These are phyloP conservation scores for Dipodomys spectabilis DNA, from an alignment of 2,113 vertebrate genomes.

Conservation along the genomic window DNA sequence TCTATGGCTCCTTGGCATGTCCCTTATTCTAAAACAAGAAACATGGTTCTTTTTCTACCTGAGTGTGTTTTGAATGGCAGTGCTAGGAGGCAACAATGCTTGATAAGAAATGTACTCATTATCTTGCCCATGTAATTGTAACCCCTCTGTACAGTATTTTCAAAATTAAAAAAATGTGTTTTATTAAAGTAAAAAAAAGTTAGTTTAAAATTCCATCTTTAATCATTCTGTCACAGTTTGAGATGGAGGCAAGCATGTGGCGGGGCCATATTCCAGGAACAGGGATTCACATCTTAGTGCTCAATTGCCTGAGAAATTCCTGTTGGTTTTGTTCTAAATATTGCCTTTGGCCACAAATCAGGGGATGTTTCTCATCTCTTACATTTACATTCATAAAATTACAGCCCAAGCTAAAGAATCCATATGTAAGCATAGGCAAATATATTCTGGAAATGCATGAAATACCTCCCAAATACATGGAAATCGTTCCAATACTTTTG, in stretches of 20 bases:
- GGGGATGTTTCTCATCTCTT: neutral
- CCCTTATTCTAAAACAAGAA: neutral
- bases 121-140: no score
- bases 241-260: neutral
- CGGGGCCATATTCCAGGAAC: neutral
- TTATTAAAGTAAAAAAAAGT: neutral
- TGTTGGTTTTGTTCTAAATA: rapidly evolving
- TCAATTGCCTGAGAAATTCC: neutral
- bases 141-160: no score
- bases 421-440: neutral
- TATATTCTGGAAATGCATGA: neutral
- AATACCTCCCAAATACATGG: neutral
- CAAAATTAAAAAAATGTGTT: no score
- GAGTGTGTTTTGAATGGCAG: neutral
- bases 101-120: no score
- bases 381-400: neutral
- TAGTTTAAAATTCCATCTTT: neutral
- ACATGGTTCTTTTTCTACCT: neutral
- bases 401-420: neutral
- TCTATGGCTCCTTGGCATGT: neutral
- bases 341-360: neutral
- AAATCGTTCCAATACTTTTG: neutral
- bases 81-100: neutral
- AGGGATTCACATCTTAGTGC: neutral
- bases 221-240: neutral